These are phyloP conservation scores for Phodopus roborovskii DNA, from an alignment of 2,113 vertebrate genomes.

Conservation along the genomic window DNA sequence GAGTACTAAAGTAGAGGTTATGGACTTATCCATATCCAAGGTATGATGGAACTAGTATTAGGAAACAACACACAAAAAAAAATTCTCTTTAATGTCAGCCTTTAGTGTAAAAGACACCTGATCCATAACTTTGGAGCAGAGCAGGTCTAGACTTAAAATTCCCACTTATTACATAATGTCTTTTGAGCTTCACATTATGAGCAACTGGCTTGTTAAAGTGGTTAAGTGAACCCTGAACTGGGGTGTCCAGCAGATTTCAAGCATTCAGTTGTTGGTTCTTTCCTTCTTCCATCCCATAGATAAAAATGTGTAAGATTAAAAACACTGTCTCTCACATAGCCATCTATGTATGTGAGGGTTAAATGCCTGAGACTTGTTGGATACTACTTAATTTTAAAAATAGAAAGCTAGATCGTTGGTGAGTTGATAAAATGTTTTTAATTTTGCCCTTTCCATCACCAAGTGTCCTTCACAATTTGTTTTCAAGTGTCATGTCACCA, in stretches of 20 bases:
- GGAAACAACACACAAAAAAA: background rate
- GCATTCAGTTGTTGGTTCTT: conserved; percentile 12
- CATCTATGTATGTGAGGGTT: background rate
- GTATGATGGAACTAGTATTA: background rate
- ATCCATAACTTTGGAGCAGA: background rate
- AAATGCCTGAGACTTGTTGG: conserved; percentile 21
- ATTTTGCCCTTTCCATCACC: conserved; percentile 47
- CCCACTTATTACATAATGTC: background rate
- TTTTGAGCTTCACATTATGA: background rate
- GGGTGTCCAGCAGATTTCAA: background rate
- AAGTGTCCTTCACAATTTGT: conserved; percentile 59
- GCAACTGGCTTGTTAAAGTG: background rate
- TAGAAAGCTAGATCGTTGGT: conserved; percentile 47
- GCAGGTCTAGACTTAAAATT: conserved; percentile 19
- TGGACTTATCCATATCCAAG: background rate
- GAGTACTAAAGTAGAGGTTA: conserved; percentile 29
- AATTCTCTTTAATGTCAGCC: background rate
- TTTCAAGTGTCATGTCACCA: background rate
- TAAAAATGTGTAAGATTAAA: conserved; percentile 7
- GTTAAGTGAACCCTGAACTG: background rate
- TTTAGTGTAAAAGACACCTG: conserved; percentile 24
- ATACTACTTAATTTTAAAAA: conserved; percentile 58
- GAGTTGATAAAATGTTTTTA: conserved; percentile 12
- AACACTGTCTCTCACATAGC: background rate
- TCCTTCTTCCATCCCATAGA: background rate